Evolutionary conservation across 2,797 vertebrate species (phyloP).

Genomic region (Melanotaenia boesemani): DNA sequence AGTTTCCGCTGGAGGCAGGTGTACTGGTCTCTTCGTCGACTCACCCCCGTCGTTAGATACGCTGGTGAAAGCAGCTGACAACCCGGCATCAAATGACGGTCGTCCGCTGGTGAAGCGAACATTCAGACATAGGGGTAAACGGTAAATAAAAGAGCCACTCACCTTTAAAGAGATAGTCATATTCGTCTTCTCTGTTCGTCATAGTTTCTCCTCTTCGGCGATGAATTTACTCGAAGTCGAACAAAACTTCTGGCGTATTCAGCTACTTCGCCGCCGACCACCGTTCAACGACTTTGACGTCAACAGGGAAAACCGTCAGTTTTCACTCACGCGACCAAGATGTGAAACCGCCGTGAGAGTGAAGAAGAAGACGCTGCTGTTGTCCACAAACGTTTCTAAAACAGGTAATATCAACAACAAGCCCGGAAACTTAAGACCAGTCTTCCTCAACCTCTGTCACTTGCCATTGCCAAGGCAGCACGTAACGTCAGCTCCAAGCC

Average conservation of each 20-base stretch:
- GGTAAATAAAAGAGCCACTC: conserved; percentile 49
- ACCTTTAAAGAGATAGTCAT: conserved; percentile 94
- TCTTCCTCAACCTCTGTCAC: conserved; percentile 69
- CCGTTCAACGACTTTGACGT: conserved; percentile 22
- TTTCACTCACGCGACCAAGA: conserved; percentile 6
- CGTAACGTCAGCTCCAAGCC: conserved; percentile 49
- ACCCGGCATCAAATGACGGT: conserved; percentile 46
- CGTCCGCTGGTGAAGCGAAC: conserved; percentile 43
- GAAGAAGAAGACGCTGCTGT: fast-evolving
- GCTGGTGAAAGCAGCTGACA: background rate
- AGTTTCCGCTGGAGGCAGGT: conserved; percentile 10
- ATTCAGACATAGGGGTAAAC: conserved; percentile 3
- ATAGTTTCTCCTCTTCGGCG: conserved; percentile 69
- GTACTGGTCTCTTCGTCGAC: conserved; percentile 21
- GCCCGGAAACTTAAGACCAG: conserved; percentile 61
- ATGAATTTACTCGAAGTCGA: conserved; percentile 17
- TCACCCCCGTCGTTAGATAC: conserved; percentile 9
- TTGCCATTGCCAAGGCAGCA: conserved; percentile 61
- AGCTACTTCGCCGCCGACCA: conserved; percentile 1
- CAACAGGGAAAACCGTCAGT: background rate
- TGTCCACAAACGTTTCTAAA: background rate
- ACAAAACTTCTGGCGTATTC: conserved; percentile 64
- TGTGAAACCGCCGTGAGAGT: background rate
- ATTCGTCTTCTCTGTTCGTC: conserved; percentile 89
- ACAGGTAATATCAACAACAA: conserved; percentile 6